Conservation (phyloP, 2,113 vertebrate species). For the Xiphophorus hellerii region DNA sequence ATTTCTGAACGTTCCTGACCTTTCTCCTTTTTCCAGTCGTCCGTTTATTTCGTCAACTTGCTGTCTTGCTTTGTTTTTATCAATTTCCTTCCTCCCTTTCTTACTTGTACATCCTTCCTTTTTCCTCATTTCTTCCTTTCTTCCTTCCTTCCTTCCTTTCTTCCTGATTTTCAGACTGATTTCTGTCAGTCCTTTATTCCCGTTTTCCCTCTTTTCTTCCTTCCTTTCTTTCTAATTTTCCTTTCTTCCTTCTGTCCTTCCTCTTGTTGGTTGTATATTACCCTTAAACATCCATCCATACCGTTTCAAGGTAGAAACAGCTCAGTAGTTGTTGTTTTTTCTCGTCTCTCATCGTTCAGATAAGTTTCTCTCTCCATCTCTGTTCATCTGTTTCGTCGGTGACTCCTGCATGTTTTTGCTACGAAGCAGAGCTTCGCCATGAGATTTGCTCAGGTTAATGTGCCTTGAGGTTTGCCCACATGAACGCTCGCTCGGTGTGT, state of each 20-base stretch:
- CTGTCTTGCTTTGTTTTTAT: too few relatives aligned
- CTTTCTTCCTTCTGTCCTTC: background rate
- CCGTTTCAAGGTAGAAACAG: background rate
- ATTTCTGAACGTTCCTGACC: too few relatives aligned
- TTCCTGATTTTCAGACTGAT: too few relatives aligned
- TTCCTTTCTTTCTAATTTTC: too few relatives aligned
- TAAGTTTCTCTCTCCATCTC: constrained; percentile 29
- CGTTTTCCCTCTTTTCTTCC: background rate
- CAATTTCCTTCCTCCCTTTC: too few relatives aligned
- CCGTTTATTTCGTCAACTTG: too few relatives aligned
- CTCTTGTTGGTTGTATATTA: background rate
- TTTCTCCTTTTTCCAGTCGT: too few relatives aligned
- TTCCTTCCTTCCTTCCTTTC: background rate
- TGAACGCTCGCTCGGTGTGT: background rate
- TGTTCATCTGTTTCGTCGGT: background rate
- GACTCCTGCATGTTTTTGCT: constrained; percentile 12
- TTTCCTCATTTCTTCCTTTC: too few relatives aligned
- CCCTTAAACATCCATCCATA: background rate
- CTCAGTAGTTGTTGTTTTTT: background rate
- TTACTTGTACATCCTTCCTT: background rate
- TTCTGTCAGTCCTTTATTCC: background rate
- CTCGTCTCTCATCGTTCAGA: background rate
- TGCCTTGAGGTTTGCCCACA: constrained; percentile 13
- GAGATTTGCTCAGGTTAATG: constrained; percentile 29
- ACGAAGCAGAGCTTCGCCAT: background rate